Percentiles rank a stretch among this genome's conserved stretches.
Conservation (phyloP, 2,888 invertebrate species). For the Anagyrus pseudococci region DNA sequence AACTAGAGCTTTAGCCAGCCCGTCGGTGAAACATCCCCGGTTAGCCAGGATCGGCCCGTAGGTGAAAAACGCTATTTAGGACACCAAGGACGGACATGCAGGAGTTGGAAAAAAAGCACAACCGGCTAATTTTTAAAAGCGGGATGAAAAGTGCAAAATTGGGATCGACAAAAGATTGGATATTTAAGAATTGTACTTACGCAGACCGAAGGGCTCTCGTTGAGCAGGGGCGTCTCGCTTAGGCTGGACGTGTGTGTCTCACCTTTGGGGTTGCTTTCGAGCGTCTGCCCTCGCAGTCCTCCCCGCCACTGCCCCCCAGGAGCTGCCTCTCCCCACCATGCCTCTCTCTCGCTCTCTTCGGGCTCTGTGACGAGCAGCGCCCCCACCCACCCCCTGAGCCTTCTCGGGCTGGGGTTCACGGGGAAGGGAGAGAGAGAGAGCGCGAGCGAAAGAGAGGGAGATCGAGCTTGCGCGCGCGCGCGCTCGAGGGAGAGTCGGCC, state of each 20-base stretch:
- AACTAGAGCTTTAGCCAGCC: no score
- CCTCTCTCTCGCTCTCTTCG: not conserved
- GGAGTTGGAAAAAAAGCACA: not conserved
- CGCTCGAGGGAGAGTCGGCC: conserved; percentile 14
- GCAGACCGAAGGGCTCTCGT: conserved; percentile 59
- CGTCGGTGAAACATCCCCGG: no score
- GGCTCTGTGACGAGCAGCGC: conserved; percentile 12
- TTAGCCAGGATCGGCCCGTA: not conserved
- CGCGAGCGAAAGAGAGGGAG: not conserved
- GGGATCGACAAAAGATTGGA: not conserved
- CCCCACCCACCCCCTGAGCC: conserved; percentile 12
- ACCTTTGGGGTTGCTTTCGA: conserved; percentile 60
- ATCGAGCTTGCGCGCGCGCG: not conserved
- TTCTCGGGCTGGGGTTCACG: not conserved
- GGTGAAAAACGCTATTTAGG: not conserved
- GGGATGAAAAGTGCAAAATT: not conserved
- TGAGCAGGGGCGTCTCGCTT: conserved; percentile 57
- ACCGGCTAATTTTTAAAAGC: not conserved
- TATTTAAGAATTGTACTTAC: conserved; percentile 54
- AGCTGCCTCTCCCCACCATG: conserved; percentile 37
- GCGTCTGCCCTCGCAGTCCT: conserved; percentile 60
- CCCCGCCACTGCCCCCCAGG: conserved; percentile 56
- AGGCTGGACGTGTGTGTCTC: conserved; percentile 55
- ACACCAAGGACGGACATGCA: no score
- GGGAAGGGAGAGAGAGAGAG: not conserved